These are phyloP conservation scores for Sarotherodon lohbergeri DNA, from an alignment of 2,113 vertebrate genomes.

Conservation along the genomic window DNA sequence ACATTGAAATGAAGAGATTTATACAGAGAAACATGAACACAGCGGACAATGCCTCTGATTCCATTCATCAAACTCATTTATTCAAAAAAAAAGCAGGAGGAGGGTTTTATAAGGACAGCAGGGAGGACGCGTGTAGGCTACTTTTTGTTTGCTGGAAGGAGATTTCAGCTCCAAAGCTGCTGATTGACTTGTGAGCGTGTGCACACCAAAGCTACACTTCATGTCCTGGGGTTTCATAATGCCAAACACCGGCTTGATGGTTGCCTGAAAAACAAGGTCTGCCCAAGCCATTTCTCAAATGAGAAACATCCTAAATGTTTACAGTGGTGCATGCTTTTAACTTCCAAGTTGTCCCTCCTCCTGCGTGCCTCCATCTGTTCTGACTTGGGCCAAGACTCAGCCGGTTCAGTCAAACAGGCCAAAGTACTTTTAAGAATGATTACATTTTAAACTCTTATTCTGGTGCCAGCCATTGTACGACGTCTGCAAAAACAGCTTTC, in stretches of 20 bases:
- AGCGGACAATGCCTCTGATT: slow-evolving; percentile 2
- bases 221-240: background rate
- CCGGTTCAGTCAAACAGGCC: background rate
- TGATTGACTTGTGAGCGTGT: background rate
- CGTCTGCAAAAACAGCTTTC: background rate
- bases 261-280: background rate
- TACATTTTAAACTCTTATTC: slow-evolving; percentile 33
- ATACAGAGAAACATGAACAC: background rate
- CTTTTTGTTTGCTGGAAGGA: slow-evolving; percentile 35
- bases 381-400: background rate
- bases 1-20: background rate
- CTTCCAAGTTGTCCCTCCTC: background rate
- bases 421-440: slow-evolving; percentile 36
- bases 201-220: background rate
- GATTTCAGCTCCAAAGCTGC: slow-evolving; percentile 15
- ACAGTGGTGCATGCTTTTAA: background rate
- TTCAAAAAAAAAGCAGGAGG: background rate
- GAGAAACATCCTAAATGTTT: background rate
- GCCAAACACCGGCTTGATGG: background rate
- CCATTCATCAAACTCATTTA: background rate
- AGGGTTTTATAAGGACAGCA: background rate
- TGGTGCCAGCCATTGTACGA: background rate
- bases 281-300: background rate
- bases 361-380: background rate
- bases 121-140: background rate